Conservation (phyloP, 2,797 vertebrate genomes). For the Hoplostethus atlanticus region DNA sequence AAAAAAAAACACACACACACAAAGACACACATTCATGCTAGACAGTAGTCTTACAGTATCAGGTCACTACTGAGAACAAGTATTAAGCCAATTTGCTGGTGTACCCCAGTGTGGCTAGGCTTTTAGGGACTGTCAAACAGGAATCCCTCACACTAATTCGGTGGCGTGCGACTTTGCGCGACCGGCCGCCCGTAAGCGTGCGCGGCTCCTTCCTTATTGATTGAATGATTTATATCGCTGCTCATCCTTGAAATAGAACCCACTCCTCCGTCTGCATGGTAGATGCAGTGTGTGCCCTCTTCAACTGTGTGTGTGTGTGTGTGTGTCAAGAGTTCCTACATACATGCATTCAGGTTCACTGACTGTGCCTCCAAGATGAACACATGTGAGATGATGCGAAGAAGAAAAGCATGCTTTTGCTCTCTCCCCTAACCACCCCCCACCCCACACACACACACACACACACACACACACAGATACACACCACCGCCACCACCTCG, state of each 20-base stretch:
- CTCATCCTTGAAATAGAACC: conserved; percentile 81
- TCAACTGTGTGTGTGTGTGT: conserved; percentile 17
- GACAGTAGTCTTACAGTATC: conserved; percentile 60
- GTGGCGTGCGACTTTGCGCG: conserved; percentile 42
- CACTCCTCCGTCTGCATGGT: conserved; percentile 50
- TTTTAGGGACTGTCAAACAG: conserved; percentile 71
- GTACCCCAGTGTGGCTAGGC: conserved; percentile 52
- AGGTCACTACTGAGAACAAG: conserved; percentile 44
- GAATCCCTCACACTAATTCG: conserved; percentile 51
- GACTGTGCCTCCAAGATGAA: conserved; percentile 42
- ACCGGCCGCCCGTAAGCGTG: conserved; percentile 53
- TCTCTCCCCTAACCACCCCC: conserved; percentile 24
- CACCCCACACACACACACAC: conserved; percentile 15
- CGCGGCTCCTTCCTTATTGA: conserved; percentile 71
- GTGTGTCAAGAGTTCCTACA: conserved; percentile 22
- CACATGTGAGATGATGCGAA: conserved; percentile 28
- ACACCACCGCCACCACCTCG: neutral
- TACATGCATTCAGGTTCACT: conserved; percentile 53
- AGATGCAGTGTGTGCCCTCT: conserved; percentile 46
- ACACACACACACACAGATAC: conserved; percentile 27
- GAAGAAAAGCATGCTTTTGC: conserved; percentile 8
- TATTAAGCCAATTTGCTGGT: conserved; percentile 69
- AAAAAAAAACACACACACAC: conserved; percentile 20
- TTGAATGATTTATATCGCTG: conserved; percentile 74
- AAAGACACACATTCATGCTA: conserved; percentile 48